Evolutionary conservation across 2,888 invertebrate species (phyloP), one percentile per base, ranked within the genome.

Genomic region (Invenusta paracnida): DNA sequence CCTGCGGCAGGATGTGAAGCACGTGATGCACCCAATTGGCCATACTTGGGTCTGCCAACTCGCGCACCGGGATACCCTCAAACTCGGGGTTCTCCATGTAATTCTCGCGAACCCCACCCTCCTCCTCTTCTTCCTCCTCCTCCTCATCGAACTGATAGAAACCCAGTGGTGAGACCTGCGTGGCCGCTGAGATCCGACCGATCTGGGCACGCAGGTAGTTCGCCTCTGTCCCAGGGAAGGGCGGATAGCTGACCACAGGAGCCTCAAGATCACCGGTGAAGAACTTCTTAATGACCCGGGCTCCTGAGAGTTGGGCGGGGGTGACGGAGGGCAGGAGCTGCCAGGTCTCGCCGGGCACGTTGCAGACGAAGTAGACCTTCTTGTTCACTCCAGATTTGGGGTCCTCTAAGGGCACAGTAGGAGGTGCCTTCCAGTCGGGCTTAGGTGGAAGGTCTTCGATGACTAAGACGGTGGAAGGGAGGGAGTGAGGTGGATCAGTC

Each of bases 141-240:
- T 93, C 93, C 0, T 92, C 93, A 31, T 93, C 93, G 88, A 93
- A 94, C 1, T 86, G 85, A 82, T 88, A 90, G 81, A 87, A 90
- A 0, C 89, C 95, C n/a, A 73, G 29, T 25, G 86, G 86, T 17
- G 81, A 82, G 11, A 87, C 86, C 48, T 86, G 81, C 0, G 86
- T 87, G 28, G 79, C 82, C 17, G 86, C 86, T 17, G 30, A 94
- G 87, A 96, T 95, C 86, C 96, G 93, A 0, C 94, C 94, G 85
- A 96, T 94, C 91, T 95, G 94, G 0, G 95, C 94, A 83, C 95
- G 93, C 81, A 96, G 92, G 91, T 94, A 95, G 90, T 95, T 93
- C n/a, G 93, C 93, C 92, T 96, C 96, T 13, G 92, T 93, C 17
- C 96, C 95, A 0, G 94, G 94, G 92, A 95, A 96, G 28, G 93